Percentiles rank a stretch among this genome's conserved stretches.
phyloP scores from a whole-genome alignment of 1,140 invertebrate species.

The Octopus bimaculoides region DNA sequence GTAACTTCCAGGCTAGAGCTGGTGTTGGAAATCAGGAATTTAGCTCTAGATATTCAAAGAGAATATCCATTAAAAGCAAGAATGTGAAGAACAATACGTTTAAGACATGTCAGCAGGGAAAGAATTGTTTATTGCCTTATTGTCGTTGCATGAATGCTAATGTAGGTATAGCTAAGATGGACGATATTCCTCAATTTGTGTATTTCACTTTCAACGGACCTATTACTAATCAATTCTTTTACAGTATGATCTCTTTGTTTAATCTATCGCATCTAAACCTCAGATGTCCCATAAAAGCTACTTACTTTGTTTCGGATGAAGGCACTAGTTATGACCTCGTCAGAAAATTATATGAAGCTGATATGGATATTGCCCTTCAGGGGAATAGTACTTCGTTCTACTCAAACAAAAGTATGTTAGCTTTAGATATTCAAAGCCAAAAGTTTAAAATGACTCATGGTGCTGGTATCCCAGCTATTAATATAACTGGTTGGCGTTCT shows the following conservation, averaged over 20 bases:
- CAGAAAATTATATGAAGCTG: slow-evolving; percentile 23
- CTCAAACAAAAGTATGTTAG: slow-evolving; percentile 12
- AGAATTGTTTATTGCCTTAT: slow-evolving; percentile 32
- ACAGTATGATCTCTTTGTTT: slow-evolving; percentile 32
- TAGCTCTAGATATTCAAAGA: too few relatives aligned
- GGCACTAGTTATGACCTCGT: slow-evolving; percentile 31
- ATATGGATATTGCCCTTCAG: slow-evolving; percentile 30
- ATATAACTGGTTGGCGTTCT: slow-evolving; percentile 32
- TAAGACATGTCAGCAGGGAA: slow-evolving; percentile 25
- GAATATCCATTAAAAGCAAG: too few relatives aligned
- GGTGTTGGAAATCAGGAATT: too few relatives aligned
- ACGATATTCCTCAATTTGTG: slow-evolving; percentile 34
- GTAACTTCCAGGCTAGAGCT: too few relatives aligned
- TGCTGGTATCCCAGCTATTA: background rate
- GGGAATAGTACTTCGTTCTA: slow-evolving; percentile 18
- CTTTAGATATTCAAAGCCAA: slow-evolving; percentile 23
- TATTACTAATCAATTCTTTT: slow-evolving; percentile 31
- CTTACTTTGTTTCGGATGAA: slow-evolving; percentile 31
- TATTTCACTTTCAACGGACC: slow-evolving; percentile 39
- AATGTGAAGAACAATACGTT: background rate
- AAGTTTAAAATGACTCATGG: slow-evolving; percentile 16
- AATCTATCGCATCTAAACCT: slow-evolving; percentile 27
- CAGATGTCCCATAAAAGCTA: slow-evolving; percentile 32
- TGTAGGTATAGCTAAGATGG: slow-evolving; percentile 15
- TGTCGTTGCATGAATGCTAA: slow-evolving; percentile 29